Percentiles rank a stretch among this genome's conserved stretches.
phyloP scores from a whole-genome alignment of 2,888 invertebrate genomes.

The Endotricha flammealis region DNA sequence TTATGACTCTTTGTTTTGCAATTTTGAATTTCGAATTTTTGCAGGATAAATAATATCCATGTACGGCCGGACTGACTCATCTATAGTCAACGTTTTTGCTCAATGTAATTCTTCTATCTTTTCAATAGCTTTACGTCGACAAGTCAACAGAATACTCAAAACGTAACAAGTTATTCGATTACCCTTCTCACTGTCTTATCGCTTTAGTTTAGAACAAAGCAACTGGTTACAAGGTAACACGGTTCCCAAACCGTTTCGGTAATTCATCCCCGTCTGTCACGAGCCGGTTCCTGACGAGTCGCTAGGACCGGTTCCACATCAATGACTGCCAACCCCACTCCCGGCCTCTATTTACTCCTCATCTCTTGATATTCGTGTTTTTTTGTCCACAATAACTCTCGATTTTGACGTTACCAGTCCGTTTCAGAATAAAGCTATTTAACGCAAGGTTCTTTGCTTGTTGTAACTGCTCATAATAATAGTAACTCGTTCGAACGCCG shows the following conservation, averaged over 20 bases:
- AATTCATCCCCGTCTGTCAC: slow-evolving; percentile 69
- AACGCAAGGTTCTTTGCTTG: slow-evolving; percentile 1
- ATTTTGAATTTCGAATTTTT: slow-evolving; percentile 41
- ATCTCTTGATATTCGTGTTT: slow-evolving; percentile 41
- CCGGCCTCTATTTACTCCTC: slow-evolving; percentile 47
- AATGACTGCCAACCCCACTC: slow-evolving; percentile 67
- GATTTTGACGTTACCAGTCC: slow-evolving; percentile 51
- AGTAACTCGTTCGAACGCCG: slow-evolving; percentile 1
- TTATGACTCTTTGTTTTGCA: slow-evolving; percentile 58
- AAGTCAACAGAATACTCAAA: too few relatives aligned
- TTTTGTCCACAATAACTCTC: slow-evolving; percentile 55
- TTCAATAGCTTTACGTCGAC: too few relatives aligned
- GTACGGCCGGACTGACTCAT: slow-evolving; percentile 4
- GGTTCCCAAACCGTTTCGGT: slow-evolving; percentile 52
- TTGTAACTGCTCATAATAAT: background rate
- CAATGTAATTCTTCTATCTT: slow-evolving; percentile 1
- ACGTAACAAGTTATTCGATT: slow-evolving; percentile 11
- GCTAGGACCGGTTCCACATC: slow-evolving; percentile 68
- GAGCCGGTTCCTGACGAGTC: slow-evolving; percentile 57
- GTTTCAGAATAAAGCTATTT: slow-evolving; percentile 22
- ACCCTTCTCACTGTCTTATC: background rate
- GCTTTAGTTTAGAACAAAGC: slow-evolving; percentile 12
- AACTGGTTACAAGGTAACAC: slow-evolving; percentile 30
- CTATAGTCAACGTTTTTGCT: slow-evolving; percentile 4
- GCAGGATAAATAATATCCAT: slow-evolving; percentile 19